A percentile compares a stretch with the other conserved stretches of the same genome.
Evolutionary conservation across 2,113 vertebrate species (phyloP).

Genomic region (Notiomystis cincta): DNA sequence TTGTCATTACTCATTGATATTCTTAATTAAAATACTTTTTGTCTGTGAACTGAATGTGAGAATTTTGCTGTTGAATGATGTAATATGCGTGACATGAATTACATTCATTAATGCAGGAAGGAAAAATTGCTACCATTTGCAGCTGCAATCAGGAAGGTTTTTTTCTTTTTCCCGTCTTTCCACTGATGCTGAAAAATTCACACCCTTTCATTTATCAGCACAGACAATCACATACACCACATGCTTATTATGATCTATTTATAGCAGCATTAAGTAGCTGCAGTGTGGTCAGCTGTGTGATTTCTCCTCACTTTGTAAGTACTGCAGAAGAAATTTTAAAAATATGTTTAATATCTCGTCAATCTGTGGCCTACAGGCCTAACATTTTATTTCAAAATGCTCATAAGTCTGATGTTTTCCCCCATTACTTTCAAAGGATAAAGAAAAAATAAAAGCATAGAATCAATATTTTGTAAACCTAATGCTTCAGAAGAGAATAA

Average conservation of each 20-base stretch:
- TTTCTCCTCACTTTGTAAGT: neutral
- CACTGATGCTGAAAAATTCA: neutral
- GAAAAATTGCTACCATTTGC: constrained; percentile 25
- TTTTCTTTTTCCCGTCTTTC: neutral
- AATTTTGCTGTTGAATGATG: constrained; percentile 51
- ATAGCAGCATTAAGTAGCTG: constrained; percentile 3
- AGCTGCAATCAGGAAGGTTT: constrained; percentile 31
- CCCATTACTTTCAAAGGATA: neutral
- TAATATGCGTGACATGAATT: constrained; percentile 45
- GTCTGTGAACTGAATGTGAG: constrained; percentile 52
- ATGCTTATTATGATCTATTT: constrained; percentile 36
- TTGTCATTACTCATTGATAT: constrained; percentile 52
- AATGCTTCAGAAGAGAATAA: neutral
- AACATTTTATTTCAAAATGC: neutral
- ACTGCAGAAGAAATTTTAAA: neutral
- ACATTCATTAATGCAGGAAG: constrained; percentile 34
- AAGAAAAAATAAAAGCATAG: neutral
- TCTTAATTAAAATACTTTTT: constrained; percentile 64
- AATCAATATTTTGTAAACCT: neutral
- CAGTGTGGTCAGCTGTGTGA: constrained; percentile 13
- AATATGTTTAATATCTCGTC: neutral
- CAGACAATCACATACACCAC: constrained; percentile 2
- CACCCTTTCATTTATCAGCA: constrained; percentile 14
- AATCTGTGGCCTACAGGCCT: neutral
- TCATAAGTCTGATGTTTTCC: neutral